Base-by-base conservation (phyloP, 2,888 invertebrate species). In the Synanthedon vespiformis region DNA sequence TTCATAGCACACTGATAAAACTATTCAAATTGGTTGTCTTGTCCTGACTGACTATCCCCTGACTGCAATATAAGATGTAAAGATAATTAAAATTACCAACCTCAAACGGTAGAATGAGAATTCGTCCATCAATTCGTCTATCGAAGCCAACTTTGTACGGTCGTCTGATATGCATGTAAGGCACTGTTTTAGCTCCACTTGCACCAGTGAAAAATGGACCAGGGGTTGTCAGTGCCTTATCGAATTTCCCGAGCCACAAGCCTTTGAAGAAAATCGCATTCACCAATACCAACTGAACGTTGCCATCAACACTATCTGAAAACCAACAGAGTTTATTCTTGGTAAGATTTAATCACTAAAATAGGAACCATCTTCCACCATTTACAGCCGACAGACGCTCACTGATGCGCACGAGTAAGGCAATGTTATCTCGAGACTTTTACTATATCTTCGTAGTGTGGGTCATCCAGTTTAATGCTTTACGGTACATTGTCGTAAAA, bases 201-300 rank as follows among this genome's bases (percentile, higher is more conserved):
- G 77, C 74, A 40, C 73, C 70, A 0, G 88, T 67, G 54, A 86
- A 71, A 73, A 95, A 95, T 12, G 77, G 74, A 6, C 78, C 84
- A 0, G 68, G 57, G 51, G 62, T 63, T 0, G 93, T 93, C 1
- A 80, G 63, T 50, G 89, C 80, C 16, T 77, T 71, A 5, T 89
- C 82, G 67, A 95, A 95, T 51, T 88, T 89, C 41, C 87, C 77
- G 22, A 88, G 78, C 94, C 94, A 94, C 0, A 88, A 67, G 0
- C 93, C 93, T 73, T 93, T 92, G 85, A 93, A 94, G 75, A 89
- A 93, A 18, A 94, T 76, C 2, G 92, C 92, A 64, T 93, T 94
- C 4, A 90, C 84, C 40, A 93, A 67, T 5, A 93, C 71, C 75
- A 94, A 71, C 57, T 90, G 88, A 6, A 90, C 80, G 1, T 89